Base-by-base conservation (phyloP, 2,113 vertebrate species). In the Toxostoma redivivum region DNA sequence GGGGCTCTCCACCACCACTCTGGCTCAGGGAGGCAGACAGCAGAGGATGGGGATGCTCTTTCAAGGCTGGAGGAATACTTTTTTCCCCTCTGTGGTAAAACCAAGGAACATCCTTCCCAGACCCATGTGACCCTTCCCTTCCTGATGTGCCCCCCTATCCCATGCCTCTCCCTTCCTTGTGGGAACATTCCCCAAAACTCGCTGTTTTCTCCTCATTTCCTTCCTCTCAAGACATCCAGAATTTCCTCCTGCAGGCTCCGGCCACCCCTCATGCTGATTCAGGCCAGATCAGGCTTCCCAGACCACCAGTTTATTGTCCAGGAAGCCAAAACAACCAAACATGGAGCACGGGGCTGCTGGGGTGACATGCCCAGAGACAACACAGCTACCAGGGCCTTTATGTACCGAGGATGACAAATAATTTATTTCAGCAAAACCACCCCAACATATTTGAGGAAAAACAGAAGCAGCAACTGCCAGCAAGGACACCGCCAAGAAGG, bases 191-290 rank as follows among this genome's bases (percentile, higher is more conserved):
- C 67, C 92, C 86, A 62, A 69, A 71, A 60, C 10, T 21, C 0
- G 2, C 11, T 1, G 45, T 60, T 81, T 80, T 7, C 25, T 15
- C 38, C 42, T 72, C 7, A 11, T 50, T 94, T 95, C 79, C 92
- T 92, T 93, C 86, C 90, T 83, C 71, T 81, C 71, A 31, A 77
- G 88, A n/a, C 88, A 95, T 72, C 71, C 78, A 80, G 67, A 86
- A 48, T 30, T 86, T 90, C 85, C 76, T 73, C 35, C 83, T 62
- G 38, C 47, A 50, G 51, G 33, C 19, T 87, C 30, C 80, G 62
- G 76, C 45, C 56, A 76, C 35, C 62, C 28, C 54, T 56, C 37
- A 5, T 1, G 1, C 48, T 31, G 40, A 82, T 12, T 22, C 1
- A 4, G 62, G 58, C 45, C 62, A 57, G 54, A 53, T 47, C 57